Conservation (phyloP, 2,797 vertebrate genomes). For the Heterohyrax brucei region DNA sequence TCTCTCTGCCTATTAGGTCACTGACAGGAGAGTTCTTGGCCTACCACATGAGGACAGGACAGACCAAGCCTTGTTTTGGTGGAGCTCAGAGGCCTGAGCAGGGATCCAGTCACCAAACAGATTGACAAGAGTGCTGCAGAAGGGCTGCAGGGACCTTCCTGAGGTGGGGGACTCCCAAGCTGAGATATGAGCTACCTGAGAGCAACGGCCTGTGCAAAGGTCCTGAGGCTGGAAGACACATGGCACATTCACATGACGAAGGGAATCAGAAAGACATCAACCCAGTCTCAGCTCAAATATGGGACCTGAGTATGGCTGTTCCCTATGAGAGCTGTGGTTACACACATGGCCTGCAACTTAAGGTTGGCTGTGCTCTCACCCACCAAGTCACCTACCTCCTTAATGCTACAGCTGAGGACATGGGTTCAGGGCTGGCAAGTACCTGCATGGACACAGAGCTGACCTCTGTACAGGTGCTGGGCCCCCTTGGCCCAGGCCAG, state of each 20-base stretch:
- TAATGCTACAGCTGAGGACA: background rate
- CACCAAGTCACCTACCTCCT: background rate
- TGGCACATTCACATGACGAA: background rate
- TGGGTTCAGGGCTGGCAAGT: background rate
- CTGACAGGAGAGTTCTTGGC: background rate
- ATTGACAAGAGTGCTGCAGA: too few relatives aligned
- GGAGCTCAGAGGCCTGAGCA: background rate
- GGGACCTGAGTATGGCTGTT: background rate
- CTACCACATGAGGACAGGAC: background rate
- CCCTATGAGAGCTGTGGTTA: background rate
- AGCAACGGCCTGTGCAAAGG: background rate
- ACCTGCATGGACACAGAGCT: background rate
- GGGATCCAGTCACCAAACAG: background rate
- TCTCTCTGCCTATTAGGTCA: rapidly evolving
- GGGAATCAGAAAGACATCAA: background rate
- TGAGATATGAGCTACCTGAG: background rate
- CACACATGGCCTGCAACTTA: rapidly evolving
- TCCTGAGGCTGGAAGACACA: background rate
- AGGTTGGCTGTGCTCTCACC: background rate
- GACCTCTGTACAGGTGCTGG: background rate
- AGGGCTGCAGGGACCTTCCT: too few relatives aligned
- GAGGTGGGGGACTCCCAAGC: background rate
- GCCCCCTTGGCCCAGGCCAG: background rate
- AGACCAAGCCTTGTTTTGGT: background rate
- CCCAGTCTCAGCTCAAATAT: background rate